Percentiles rank a stretch among this genome's conserved stretches.
Evolutionary conservation across 2,797 vertebrate genomes (phyloP).

Genomic region (Pseudopleuronectes americanus): DNA sequence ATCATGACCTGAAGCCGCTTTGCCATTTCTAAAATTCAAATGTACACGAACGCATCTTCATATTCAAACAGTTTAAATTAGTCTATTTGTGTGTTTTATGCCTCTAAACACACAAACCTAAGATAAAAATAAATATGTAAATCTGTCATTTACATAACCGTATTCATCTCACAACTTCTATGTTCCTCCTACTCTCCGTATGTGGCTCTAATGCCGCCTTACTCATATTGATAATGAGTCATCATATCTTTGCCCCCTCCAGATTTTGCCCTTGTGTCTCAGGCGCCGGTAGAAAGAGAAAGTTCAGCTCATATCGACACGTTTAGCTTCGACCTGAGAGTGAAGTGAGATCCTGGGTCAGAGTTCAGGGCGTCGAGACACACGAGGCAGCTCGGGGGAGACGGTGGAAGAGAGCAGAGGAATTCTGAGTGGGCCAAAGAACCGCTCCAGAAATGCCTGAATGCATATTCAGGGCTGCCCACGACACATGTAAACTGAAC

Average conservation of each 20-base stretch:
- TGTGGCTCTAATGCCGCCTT: slow-evolving; percentile 27
- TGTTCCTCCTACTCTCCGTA: slow-evolving; percentile 52
- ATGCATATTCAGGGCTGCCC: slow-evolving; percentile 83
- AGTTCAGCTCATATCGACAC: slow-evolving; percentile 19
- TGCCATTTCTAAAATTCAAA: slow-evolving; percentile 31
- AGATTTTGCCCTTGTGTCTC: slow-evolving; percentile 8
- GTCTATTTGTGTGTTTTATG: background rate
- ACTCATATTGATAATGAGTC: slow-evolving; percentile 44
- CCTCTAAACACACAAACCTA: slow-evolving; percentile 12
- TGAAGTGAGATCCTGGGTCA: slow-evolving; percentile 10
- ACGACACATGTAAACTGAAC: slow-evolving; percentile 70
- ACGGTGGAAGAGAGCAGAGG: slow-evolving; percentile 57
- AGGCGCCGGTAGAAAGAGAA: background rate
- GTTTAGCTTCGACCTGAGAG: slow-evolving; percentile 21
- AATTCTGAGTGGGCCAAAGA: slow-evolving; percentile 83
- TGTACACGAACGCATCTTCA: background rate
- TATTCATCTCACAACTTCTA: slow-evolving; percentile 32
- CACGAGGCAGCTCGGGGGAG: slow-evolving; percentile 18
- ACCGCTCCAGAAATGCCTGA: slow-evolving; percentile 75
- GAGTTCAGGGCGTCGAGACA: slow-evolving; percentile 20
- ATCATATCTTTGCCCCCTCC: background rate
- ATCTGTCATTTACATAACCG: slow-evolving; percentile 36
- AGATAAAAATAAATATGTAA: slow-evolving; percentile 29
- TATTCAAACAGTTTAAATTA: slow-evolving; percentile 5
- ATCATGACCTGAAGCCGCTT: slow-evolving; percentile 13